A percentile compares a stretch with the other conserved stretches of the same genome.
Conservation (phyloP, 1,140 invertebrate species). For the Hyphantria cunea region DNA sequence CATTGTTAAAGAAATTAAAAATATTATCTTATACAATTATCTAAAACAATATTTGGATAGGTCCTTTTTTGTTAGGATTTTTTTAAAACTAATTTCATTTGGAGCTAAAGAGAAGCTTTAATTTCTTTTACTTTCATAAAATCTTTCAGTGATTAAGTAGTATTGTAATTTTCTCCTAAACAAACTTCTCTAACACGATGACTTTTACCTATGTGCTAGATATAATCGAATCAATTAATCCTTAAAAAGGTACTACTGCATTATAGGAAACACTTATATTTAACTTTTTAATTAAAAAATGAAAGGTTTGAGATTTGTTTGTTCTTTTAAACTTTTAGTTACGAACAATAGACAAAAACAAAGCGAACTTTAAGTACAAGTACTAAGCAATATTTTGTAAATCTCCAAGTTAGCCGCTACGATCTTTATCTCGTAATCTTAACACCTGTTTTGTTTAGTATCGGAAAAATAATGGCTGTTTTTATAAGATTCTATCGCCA, state of each 20-base stretch:
- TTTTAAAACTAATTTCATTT: background rate
- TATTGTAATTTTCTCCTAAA: background rate
- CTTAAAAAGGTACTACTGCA: background rate
- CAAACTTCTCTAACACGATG: too few relatives aligned
- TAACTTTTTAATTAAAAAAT: slow-evolving; percentile 6
- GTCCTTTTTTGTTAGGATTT: slow-evolving; percentile 1
- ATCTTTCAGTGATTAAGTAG: background rate
- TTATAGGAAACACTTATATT: background rate
- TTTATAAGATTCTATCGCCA: background rate
- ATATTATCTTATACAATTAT: slow-evolving; percentile 18
- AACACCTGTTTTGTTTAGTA: background rate
- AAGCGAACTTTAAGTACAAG: too few relatives aligned
- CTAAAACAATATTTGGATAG: slow-evolving; percentile 20
- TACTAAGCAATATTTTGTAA: background rate
- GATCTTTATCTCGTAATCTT: background rate
- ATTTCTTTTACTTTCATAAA: background rate
- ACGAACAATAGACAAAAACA: too few relatives aligned
- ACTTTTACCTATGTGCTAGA: background rate
- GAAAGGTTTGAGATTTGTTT: too few relatives aligned
- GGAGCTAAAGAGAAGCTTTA: background rate
- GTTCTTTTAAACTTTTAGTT: background rate
- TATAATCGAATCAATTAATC: background rate
- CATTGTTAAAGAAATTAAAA: slow-evolving; percentile 13
- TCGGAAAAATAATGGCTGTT: background rate
- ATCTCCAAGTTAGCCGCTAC: background rate